Percentiles rank a stretch among this genome's conserved stretches.
Conservation (phyloP, 2,888 invertebrate genomes). For the Hoplodrina blanda region DNA sequence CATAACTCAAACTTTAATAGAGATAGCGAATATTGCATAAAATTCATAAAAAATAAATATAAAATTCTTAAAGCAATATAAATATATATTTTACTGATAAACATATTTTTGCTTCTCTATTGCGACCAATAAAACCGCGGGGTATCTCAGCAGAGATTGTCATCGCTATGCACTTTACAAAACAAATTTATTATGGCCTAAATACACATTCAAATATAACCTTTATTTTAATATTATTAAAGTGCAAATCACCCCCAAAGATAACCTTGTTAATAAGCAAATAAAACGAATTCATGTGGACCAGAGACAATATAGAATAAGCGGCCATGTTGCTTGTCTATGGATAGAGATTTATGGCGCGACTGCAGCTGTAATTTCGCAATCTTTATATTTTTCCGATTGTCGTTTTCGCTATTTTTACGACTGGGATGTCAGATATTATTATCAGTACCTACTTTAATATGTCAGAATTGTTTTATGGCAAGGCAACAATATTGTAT, state of each 20-base stretch:
- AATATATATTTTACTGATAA: conserved; percentile 65
- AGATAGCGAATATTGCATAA: conserved; percentile 40
- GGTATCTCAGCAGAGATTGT: conserved; percentile 78
- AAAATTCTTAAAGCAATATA: conserved; percentile 42
- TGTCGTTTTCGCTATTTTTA: conserved; percentile 60
- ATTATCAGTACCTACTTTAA: conserved; percentile 53
- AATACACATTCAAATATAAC: conserved; percentile 55
- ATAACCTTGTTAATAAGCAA: conserved; percentile 58
- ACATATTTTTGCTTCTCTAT: conserved; percentile 68
- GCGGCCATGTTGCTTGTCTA: conserved; percentile 87
- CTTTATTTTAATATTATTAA: conserved; percentile 49
- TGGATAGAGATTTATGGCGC: conserved; percentile 83
- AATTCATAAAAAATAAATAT: conserved; percentile 48
- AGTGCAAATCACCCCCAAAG: conserved; percentile 32
- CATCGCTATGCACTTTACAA: conserved; percentile 73
- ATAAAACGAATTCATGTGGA: conserved; percentile 74
- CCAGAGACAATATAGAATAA: conserved; percentile 85
- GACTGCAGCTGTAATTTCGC: conserved; percentile 79
- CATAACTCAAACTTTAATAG: conserved; percentile 16
- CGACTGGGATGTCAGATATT: conserved; percentile 55
- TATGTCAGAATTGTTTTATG: conserved; percentile 48
- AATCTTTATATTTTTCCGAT: conserved; percentile 74
- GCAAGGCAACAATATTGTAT: conserved; percentile 22
- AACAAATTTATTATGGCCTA: conserved; percentile 66
- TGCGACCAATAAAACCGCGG: conserved; percentile 79